Conservation (phyloP, 2,113 vertebrate genomes). For the Gymnobelideus leadbeateri region DNA sequence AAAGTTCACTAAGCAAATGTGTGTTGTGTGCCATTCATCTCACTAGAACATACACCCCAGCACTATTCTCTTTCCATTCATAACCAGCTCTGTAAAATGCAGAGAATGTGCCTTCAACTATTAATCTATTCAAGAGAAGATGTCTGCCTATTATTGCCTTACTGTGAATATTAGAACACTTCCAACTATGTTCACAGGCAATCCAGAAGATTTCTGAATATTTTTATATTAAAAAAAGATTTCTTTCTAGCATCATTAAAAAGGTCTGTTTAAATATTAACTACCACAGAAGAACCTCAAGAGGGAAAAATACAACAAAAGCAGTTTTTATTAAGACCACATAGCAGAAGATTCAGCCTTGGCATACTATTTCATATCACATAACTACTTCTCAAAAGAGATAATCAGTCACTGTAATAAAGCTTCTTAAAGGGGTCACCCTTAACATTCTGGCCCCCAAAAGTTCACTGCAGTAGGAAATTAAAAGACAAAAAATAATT, state of each 20-base stretch:
- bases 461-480: neutral
- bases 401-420: slow-evolving; percentile 11
- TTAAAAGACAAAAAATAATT: neutral
- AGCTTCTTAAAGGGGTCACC: slow-evolving; percentile 4
- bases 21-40: slow-evolving; percentile 10
- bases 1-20: slow-evolving; percentile 48
- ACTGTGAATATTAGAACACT: slow-evolving; percentile 52
- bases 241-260: slow-evolving; percentile 1
- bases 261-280: slow-evolving; percentile 79
- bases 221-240: slow-evolving; percentile 68
- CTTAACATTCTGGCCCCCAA: slow-evolving; percentile 43
- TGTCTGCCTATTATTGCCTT: slow-evolving; percentile 66
- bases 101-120: slow-evolving; percentile 29
- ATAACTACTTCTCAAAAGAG: slow-evolving; percentile 54
- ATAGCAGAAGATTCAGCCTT: slow-evolving; percentile 41
- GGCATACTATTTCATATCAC: slow-evolving; percentile 19
- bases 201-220: slow-evolving; percentile 63
- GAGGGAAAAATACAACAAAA: slow-evolving; percentile 57
- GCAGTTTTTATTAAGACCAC: slow-evolving; percentile 63
- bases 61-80: slow-evolving; percentile 55
- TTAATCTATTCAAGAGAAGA: slow-evolving; percentile 55
- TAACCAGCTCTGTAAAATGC: slow-evolving; percentile 36
- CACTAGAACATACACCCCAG: slow-evolving; percentile 38
- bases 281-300: slow-evolving; percentile 63
- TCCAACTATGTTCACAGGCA: slow-evolving; percentile 65